A percentile compares a stretch with the other conserved stretches of the same genome.
Conservation (phyloP, 1,140 invertebrate genomes). For the Caenorhabditis briggsae region DNA sequence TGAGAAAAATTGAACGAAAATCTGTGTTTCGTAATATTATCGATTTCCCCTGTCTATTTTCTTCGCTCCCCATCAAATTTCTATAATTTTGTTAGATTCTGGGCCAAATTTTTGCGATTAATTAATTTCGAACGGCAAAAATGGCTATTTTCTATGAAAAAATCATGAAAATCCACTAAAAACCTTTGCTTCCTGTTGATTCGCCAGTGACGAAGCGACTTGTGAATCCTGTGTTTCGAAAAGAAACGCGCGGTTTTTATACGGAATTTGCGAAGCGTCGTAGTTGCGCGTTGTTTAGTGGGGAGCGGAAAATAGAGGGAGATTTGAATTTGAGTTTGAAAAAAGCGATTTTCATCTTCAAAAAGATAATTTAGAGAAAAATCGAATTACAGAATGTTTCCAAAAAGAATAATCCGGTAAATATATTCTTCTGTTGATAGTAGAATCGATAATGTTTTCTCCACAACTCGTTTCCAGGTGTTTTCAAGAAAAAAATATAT, state of each 20-base stretch:
- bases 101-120: too few species aligned
- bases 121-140: neutral
- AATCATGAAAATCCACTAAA: constrained; percentile 3
- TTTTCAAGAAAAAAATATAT: too few species aligned
- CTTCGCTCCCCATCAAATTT: neutral
- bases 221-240: neutral
- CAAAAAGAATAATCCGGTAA: too few species aligned
- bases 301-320: neutral
- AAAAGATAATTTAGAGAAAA: too few species aligned
- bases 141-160: neutral
- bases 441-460: too few species aligned
- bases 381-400: too few species aligned
- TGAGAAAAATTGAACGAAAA: too few species aligned
- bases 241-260: neutral
- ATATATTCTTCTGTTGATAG: too few species aligned
- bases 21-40: too few species aligned
- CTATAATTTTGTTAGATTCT: neutral
- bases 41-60: too few species aligned
- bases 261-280: constrained; percentile 7
- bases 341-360: too few species aligned
- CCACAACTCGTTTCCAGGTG: too few species aligned
- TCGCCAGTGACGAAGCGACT: neutral
- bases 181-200: neutral
- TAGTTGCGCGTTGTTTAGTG: constrained; percentile 2
- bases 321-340: neutral